Evolutionary conservation across 92 coral and sea anemone genomes (phyloP), one percentile per base, ranked within the genome.

Genomic region (Phenganax marumi): DNA sequence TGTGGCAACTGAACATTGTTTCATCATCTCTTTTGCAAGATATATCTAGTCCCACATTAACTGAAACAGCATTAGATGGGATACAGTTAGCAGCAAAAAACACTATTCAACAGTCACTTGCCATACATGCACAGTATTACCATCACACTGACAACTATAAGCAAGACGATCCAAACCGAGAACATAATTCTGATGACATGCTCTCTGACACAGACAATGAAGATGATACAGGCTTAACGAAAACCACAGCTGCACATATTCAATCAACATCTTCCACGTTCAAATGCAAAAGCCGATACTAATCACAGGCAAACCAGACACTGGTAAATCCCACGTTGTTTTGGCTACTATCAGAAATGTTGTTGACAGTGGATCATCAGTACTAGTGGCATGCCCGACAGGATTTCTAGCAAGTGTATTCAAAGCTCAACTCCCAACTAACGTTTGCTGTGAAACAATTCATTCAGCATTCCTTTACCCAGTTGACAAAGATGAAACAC

Each of bases 401-500:
- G 68, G 43, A 3, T 83, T 85, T 4, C n/a, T 85, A 3, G 47
- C 88, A 3, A 81, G 77, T 25, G 62, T 52, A 5, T 85, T 66
- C 46, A 11, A 64, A 0, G 54, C 75, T 13, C 54, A 50, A 3
- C 61, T 85, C 3, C 39, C 75, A 6, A 12, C 13, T 0, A 48
- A 70, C 0, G 63, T 85, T 7, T n/a, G 11, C 21, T 12, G 54
- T 0, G 61, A 85, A 0, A 85, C 88, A 50, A 18, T 78, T 0
- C 88, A 85, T 47, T 52, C 80, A 1, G 51, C 88, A 6, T 85
- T 85, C 23, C 46, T 18, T 51, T 25, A 64, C n/a, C 84, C 79
- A 0, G 84, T 85, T 0, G 5, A 68, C 9, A 10, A 17, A 11
- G 13, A 62, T 14, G 75, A 77, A 10, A 56, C 13, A 4, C 70